phyloP scores from a whole-genome alignment of 2,113 vertebrate species.

The Anolis carolinensis region DNA sequence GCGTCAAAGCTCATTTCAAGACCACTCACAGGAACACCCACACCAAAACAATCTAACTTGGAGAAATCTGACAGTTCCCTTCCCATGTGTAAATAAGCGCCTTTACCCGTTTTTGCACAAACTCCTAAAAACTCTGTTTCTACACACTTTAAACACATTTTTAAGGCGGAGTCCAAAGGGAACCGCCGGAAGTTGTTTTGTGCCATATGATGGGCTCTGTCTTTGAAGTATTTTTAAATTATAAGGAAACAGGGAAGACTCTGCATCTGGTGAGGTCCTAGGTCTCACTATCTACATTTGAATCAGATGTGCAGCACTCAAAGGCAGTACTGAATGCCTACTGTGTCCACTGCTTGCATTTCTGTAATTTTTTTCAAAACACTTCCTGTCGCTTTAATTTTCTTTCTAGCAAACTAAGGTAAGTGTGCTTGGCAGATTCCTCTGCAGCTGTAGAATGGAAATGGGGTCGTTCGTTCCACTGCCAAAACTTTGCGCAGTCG shows the following conservation, averaged over 20 bases:
- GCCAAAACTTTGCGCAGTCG: not conserved
- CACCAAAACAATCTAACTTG: too few relatives aligned
- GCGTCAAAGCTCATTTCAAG: too few relatives aligned
- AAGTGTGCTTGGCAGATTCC: not conserved
- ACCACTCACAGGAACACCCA: too few relatives aligned
- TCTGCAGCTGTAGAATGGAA: conserved; percentile 4
- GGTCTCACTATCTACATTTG: conserved; percentile 4
- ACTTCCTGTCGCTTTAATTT: not conserved
- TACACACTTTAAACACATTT: too few relatives aligned
- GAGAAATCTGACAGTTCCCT: too few relatives aligned
- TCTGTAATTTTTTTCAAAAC: not conserved
- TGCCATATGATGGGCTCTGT: too few relatives aligned
- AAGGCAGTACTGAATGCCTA: not conserved
- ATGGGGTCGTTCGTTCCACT: not conserved
- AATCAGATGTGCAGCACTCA: not conserved
- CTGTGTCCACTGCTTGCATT: not conserved
- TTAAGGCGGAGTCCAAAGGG: too few relatives aligned
- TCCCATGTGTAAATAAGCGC: too few relatives aligned
- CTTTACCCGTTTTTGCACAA: too few relatives aligned
- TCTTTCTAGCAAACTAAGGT: not conserved
- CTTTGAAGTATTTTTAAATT: not conserved
- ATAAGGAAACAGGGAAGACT: not conserved
- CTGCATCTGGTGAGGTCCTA: not conserved
- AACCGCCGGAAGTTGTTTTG: too few relatives aligned
- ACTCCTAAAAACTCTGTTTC: too few relatives aligned